Evolutionary conservation across 2,888 invertebrate genomes (phyloP), one percentile per base, ranked within the genome.

Genomic region (Xylocampa areola): DNA sequence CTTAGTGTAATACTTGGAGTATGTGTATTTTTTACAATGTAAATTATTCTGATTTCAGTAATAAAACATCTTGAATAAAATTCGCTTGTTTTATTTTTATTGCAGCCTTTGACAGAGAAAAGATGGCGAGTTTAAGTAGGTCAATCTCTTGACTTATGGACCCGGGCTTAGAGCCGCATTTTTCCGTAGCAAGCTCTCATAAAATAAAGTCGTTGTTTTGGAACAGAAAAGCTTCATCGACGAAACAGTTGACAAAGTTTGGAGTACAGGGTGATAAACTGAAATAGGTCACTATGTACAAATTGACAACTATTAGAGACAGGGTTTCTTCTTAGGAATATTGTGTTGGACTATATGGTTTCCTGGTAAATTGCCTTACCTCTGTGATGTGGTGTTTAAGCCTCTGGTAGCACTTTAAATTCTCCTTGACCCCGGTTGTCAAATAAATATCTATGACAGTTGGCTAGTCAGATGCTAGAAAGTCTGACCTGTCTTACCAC

Each of bases 11-110:
- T 68, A 71, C 85, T 77, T 81, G 88, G 83, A 90, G 86, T 91
- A 87, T 85, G 90, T 91, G 94, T 94, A 94, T 94, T 94, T 94
- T 94, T 94, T 94, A 94, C 94, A 91, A 90, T 93, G 92, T 94
- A 94, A 94, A 92, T 91, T 92, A 92, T 92, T 93, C 92, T 92
- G 90, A 93, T 92, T 94, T 93, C 90, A 88, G 85, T 94, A 94
- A 93, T 92, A 94, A 94, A 93, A 92, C 75, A 79, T 87, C 81
- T 86, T 88, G 86, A 89, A 88, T 84, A 85, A 87, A 80, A 63
- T 2, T 16, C 3, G 13, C 7, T 69, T 70, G 51, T 65, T 70
- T 65, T 13, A 67, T 62, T 67, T 66, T 66, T 43, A 62, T 52
- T 47, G 48, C 5, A 39, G 32, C 43, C 39, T 53, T 58, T 55